Conservation (phyloP, 2,797 vertebrate genomes). For the Melanotaenia nigrans region DNA sequence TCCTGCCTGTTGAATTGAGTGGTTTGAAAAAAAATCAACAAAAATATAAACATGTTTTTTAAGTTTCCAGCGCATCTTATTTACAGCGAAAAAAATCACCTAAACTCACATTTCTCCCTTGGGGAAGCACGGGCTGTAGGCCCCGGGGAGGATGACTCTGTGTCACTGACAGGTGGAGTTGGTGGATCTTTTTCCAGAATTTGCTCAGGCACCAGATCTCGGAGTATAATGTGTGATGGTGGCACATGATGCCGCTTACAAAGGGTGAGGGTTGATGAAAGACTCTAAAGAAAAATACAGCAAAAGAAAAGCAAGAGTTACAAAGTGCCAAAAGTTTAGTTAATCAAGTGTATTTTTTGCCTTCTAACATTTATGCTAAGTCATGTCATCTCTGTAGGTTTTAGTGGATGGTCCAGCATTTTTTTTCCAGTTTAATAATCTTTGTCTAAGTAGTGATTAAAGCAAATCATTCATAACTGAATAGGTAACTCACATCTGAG, state of each 20-base stretch:
- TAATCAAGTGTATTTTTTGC: neutral
- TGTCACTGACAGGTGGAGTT: slow-evolving; percentile 62
- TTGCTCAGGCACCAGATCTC: slow-evolving; percentile 69
- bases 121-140: slow-evolving; percentile 44
- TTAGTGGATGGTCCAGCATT: neutral
- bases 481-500: no score
- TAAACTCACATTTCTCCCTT: slow-evolving; percentile 57
- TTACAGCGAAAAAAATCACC: neutral
- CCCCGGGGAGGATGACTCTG: slow-evolving; percentile 48
- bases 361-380: neutral
- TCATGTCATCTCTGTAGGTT: neutral
- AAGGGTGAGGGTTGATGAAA: slow-evolving; percentile 65
- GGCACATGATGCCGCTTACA: slow-evolving; percentile 72
- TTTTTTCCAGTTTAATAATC: neutral
- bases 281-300: slow-evolving; percentile 56
- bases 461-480: neutral
- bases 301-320: neutral
- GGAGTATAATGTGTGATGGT: slow-evolving; percentile 67
- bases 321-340: neutral
- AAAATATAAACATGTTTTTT: neutral
- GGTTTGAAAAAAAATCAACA: neutral
- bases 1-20: slow-evolving; percentile 54
- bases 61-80: neutral
- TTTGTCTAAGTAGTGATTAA: neutral
- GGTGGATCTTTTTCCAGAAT: slow-evolving; percentile 71